Percentiles rank a stretch among this genome's conserved stretches.
Evolutionary conservation across 2,888 invertebrate species (phyloP).

Genomic region (Anarsia innoxiella): DNA sequence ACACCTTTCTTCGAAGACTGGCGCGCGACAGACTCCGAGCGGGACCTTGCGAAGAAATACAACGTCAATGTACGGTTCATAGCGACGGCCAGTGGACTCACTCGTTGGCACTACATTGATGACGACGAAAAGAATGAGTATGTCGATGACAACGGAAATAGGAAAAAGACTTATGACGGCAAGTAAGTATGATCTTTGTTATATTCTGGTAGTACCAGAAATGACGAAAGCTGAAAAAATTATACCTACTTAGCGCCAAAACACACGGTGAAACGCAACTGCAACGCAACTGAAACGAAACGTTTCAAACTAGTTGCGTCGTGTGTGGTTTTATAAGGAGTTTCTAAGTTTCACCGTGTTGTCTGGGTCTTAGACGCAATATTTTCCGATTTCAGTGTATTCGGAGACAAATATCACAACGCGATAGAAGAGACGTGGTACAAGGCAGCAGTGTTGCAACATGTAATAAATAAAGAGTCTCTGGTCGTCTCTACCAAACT

Average conservation of each 20-base stretch:
- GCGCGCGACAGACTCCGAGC: conserved; percentile 67
- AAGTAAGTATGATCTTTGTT: too few relatives aligned
- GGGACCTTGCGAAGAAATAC: conserved; percentile 77
- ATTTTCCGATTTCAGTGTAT: conserved; percentile 77
- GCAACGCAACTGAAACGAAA: too few relatives aligned
- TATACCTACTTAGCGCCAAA: too few relatives aligned
- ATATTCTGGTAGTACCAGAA: too few relatives aligned
- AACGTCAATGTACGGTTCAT: conserved; percentile 87
- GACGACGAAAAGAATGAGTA: conserved; percentile 73
- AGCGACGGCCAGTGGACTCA: conserved; percentile 91
- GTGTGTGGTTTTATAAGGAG: too few relatives aligned
- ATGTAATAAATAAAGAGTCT: conserved; percentile 83
- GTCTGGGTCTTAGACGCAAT: too few relatives aligned
- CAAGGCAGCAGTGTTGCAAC: conserved; percentile 90
- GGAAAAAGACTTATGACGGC: conserved; percentile 39
- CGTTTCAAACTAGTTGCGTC: too few relatives aligned
- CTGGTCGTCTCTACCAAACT: conserved; percentile 87
- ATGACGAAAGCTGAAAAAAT: too few relatives aligned
- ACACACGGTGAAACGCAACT: too few relatives aligned
- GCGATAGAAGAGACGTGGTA: conserved; percentile 95
- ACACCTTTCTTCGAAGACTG: conserved; percentile 75
- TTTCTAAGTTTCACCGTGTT: too few relatives aligned
- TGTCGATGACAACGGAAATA: conserved; percentile 47
- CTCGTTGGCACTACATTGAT: conserved; percentile 87
- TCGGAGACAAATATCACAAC: conserved; percentile 82